phyloP scores from a whole-genome alignment of 2,888 invertebrate genomes.

The Stenichneumon culpator region DNA sequence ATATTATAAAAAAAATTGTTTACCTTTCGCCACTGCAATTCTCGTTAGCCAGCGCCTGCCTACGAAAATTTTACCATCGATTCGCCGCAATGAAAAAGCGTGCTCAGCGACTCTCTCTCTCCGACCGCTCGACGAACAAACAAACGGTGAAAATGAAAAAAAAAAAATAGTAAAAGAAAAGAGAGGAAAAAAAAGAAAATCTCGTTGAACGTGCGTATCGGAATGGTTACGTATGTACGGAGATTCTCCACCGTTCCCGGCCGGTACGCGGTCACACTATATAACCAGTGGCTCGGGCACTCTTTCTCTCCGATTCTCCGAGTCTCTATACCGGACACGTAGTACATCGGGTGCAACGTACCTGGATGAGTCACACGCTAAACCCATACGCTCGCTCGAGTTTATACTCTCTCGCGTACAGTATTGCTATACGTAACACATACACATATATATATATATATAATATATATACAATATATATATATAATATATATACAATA shows the following conservation, averaged over 20 bases:
- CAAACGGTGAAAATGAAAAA: neutral
- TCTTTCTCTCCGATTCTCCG: constrained; percentile 27
- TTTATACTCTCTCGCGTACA: constrained; percentile 46
- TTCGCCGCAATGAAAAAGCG: constrained; percentile 20
- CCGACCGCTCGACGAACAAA: constrained; percentile 13
- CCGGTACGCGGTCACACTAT: constrained; percentile 55
- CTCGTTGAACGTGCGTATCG: constrained; percentile 48
- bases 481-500: neutral
- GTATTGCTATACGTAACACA: constrained; percentile 46
- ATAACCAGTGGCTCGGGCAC: neutral
- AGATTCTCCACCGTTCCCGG: constrained; percentile 39
- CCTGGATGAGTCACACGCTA: constrained; percentile 81
- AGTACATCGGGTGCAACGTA: constrained; percentile 80
- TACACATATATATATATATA: neutral
- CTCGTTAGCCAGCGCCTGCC: constrained; percentile 44
- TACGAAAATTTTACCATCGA: constrained; percentile 48
- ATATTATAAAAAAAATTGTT: neutral
- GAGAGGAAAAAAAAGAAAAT: constrained; percentile 24
- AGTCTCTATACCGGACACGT: constrained; percentile 74
- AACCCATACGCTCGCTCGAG: constrained; percentile 70
- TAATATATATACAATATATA: neutral
- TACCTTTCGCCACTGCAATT: constrained; percentile 17
- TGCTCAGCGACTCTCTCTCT: neutral
- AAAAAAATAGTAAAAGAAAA: constrained; percentile 7
- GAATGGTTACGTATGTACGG: constrained; percentile 2